phyloP scores from a whole-genome alignment of 2,113 vertebrate genomes.

The Phrynosoma blainvillii region DNA sequence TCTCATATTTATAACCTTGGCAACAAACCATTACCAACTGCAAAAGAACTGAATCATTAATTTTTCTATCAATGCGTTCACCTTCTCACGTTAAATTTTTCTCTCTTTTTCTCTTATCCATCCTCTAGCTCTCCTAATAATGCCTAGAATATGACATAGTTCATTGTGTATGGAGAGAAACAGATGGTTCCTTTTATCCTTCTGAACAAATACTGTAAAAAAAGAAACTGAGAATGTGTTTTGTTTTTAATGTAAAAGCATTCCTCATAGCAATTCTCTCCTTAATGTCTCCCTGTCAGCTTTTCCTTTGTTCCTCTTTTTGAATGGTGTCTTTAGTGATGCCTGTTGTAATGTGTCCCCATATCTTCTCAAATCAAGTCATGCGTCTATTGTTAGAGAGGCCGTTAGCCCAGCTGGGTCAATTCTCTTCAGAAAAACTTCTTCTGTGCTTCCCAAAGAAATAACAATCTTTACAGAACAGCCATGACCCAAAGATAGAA shows the following conservation, averaged over 20 bases:
- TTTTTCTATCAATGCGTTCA: not conserved
- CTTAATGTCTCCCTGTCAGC: not conserved
- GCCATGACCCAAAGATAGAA: not conserved
- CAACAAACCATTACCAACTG: conserved; percentile 14
- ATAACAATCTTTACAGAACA: not conserved
- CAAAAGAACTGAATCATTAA: not conserved
- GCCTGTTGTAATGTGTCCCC: not conserved
- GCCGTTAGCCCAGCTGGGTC: not conserved
- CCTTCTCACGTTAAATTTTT: not conserved
- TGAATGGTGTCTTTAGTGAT: not conserved
- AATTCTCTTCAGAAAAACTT: not conserved
- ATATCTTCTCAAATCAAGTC: conserved; percentile 9
- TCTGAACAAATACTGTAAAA: conserved; percentile 2
- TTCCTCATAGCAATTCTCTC: conserved; percentile 17
- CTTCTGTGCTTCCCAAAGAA: not conserved
- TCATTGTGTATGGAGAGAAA: conserved; percentile 3
- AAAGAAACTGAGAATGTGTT: not conserved
- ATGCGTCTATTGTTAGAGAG: not conserved
- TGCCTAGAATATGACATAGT: conserved; percentile 3
- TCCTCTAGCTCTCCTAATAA: conserved; percentile 1
- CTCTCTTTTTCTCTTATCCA: not conserved
- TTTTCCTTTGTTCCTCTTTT: not conserved
- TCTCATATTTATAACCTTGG: conserved; percentile 12
- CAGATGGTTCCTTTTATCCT: conserved; percentile 12
- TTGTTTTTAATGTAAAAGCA: not conserved